Evolutionary conservation across 2,113 vertebrate genomes (phyloP), one percentile per base, ranked within the genome.

Genomic region (Prinia subflava): DNA sequence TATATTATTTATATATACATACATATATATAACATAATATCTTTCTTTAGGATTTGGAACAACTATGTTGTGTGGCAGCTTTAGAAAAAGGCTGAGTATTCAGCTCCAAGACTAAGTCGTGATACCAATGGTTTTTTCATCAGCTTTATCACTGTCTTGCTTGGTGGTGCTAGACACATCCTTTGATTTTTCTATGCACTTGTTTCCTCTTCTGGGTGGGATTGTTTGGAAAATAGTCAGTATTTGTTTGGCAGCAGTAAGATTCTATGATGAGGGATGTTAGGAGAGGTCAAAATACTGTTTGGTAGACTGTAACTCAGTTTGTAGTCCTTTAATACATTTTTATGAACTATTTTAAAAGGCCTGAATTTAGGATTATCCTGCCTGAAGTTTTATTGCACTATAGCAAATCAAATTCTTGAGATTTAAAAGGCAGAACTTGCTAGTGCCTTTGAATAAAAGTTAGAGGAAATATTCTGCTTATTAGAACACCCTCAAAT

Each of bases 271-370:
- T 2, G 8, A 70, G 33, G 41, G 30, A 28, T 86, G 44, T 82
- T 85, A 41, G 35, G 17, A 85, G 64, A 80, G 59, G 27, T 85
- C 75, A 88, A 86, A 80, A 90, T 69, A 35, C 60, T 86, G 24
- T 87, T 76, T 81, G 46, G 63, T 37, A 90, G 67, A 47, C 85
- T 73, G 55, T 74, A 80, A 70, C 56, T 83, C 44, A 41, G 33
- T 85, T 89, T 21, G 1, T 69, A 90, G 62, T 89, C n/a, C 33
- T 89, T 89, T 64, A 87, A 64, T 76, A 37, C 24, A 35, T 71
- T 88, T 95, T 84, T 53, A 91, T 85, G 35, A 89, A 85, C 74
- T 85, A 24, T 78, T 93, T 96, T 60, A 5, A 91, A 92, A 70
- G 67, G 67, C 50, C 35, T 22, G 19, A 79, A 79, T 74, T 85